A percentile compares a stretch with the other conserved stretches of the same genome.
phyloP scores from a whole-genome alignment of 2,888 invertebrate species.

The Hofmannophila pseudospretella region DNA sequence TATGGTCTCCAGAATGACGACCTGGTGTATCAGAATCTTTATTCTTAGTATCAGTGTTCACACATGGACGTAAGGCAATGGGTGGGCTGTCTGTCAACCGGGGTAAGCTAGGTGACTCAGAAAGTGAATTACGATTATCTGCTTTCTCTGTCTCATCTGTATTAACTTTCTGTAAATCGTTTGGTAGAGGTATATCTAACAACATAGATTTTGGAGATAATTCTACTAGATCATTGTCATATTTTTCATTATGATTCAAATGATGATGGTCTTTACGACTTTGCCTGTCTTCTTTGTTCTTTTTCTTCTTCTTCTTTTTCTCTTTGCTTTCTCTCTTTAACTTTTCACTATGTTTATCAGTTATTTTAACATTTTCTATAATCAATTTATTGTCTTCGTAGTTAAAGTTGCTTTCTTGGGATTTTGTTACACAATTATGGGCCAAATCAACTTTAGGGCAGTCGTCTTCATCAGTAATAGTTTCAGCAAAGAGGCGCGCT shows the following conservation, averaged over 20 bases:
- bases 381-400: slow-evolving; percentile 67
- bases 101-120: slow-evolving; percentile 80
- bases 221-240: slow-evolving; percentile 35
- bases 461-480: slow-evolving; percentile 68
- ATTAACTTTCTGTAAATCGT: slow-evolving; percentile 39
- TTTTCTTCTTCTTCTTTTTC: slow-evolving; percentile 91
- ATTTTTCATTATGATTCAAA: slow-evolving; percentile 79
- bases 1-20: slow-evolving; percentile 21
- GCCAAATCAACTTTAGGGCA: slow-evolving; percentile 46
- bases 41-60: slow-evolving; percentile 28
- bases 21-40: slow-evolving; percentile 20
- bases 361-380: slow-evolving; percentile 8
- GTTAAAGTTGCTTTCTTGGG: slow-evolving; percentile 75
- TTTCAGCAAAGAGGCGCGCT: slow-evolving; percentile 86
- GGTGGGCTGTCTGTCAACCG: slow-evolving; percentile 81
- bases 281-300: slow-evolving; percentile 86
- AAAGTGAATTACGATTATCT: slow-evolving; percentile 48
- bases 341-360: slow-evolving; percentile 43
- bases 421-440: slow-evolving; percentile 29
- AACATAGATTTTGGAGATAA: slow-evolving; percentile 48
- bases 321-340: slow-evolving; percentile 81
- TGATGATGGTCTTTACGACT: slow-evolving; percentile 83
- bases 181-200: slow-evolving; percentile 59
- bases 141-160: slow-evolving; percentile 29
- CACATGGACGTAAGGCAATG: slow-evolving; percentile 30